Conservation (phyloP, 2,113 vertebrate genomes). For the Podarcis raffonei region DNA sequence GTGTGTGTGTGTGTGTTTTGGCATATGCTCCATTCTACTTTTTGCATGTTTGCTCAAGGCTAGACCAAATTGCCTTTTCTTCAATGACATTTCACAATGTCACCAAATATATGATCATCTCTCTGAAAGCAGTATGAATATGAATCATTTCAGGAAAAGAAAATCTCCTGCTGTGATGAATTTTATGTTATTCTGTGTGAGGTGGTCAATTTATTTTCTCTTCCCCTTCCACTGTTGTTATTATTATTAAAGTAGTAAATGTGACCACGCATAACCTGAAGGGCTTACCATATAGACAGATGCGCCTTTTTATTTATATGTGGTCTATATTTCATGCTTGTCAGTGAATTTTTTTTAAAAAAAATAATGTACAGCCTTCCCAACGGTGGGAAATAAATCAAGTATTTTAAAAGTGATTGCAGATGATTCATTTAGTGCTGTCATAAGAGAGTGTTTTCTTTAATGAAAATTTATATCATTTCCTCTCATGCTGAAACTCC, state of each 20-base stretch:
- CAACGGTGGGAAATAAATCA: slow-evolving; percentile 66
- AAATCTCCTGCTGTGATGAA: slow-evolving; percentile 43
- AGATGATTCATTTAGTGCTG: slow-evolving; percentile 68
- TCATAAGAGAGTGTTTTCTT: slow-evolving; percentile 67
- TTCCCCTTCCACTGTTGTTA: slow-evolving; percentile 19
- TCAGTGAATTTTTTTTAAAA: slow-evolving; percentile 67
- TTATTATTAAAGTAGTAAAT: slow-evolving; percentile 41
- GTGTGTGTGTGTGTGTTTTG: slow-evolving; percentile 45
- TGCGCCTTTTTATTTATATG: slow-evolving; percentile 43
- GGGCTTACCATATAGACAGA: slow-evolving; percentile 11
- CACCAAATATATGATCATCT: slow-evolving; percentile 63
- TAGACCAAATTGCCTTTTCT: slow-evolving; percentile 72
- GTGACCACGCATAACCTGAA: slow-evolving; percentile 39
- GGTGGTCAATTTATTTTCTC: slow-evolving; percentile 53
- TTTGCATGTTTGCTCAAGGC: slow-evolving; percentile 73
- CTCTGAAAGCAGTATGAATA: slow-evolving; percentile 51
- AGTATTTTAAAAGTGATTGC: slow-evolving; percentile 68
- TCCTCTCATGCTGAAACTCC: slow-evolving; percentile 48
- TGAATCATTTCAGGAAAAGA: slow-evolving; percentile 56
- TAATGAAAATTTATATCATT: slow-evolving; percentile 69
- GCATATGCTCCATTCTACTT: slow-evolving; percentile 54
- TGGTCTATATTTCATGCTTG: slow-evolving; percentile 64
- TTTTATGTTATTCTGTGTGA: slow-evolving; percentile 48
- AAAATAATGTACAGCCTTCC: slow-evolving; percentile 51
- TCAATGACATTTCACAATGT: slow-evolving; percentile 74